These are phyloP conservation scores for Chalcis sispes DNA, from an alignment of 2,888 invertebrate genomes.

Conservation along the genomic window DNA sequence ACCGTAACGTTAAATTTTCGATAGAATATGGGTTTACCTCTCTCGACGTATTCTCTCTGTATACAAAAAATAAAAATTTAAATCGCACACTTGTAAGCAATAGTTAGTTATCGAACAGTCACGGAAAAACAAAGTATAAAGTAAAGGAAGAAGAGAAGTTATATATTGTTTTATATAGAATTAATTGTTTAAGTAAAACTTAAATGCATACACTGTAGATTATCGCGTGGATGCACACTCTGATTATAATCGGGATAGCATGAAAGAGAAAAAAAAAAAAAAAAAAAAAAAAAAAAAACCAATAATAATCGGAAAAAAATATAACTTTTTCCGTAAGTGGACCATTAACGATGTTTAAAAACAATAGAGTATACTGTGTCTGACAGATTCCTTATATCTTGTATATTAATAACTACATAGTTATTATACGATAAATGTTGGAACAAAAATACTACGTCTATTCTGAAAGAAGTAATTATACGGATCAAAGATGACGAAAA, in stretches of 20 bases:
- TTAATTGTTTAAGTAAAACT: not conserved
- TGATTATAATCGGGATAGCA: slow-evolving; percentile 37
- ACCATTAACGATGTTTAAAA: slow-evolving; percentile 46
- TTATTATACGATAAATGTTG: too few species aligned
- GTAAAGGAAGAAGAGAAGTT: too few species aligned
- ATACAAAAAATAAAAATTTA: not conserved
- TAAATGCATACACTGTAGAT: not conserved
- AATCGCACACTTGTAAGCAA: not conserved
- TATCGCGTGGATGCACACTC: not conserved
- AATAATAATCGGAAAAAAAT: slow-evolving; percentile 36
- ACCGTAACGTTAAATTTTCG: too few species aligned
- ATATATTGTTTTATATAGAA: not conserved
- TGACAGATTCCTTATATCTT: not conserved
- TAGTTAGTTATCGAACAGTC: too few species aligned
- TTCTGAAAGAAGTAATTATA: not conserved
- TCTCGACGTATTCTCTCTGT: not conserved
- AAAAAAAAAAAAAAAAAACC: too few species aligned
- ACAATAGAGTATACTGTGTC: slow-evolving; percentile 25
- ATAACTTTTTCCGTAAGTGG: slow-evolving; percentile 45
- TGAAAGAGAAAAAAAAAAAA: too few species aligned
- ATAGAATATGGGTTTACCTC: too few species aligned
- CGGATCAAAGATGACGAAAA: too few species aligned
- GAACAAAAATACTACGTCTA: too few species aligned
- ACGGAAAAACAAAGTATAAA: too few species aligned
- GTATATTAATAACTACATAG: too few species aligned